A percentile compares a stretch with the other conserved stretches of the same genome.
These are phyloP conservation scores for Peromyscus attwateri DNA, from an alignment of 2,797 vertebrate genomes.

Conservation along the genomic window DNA sequence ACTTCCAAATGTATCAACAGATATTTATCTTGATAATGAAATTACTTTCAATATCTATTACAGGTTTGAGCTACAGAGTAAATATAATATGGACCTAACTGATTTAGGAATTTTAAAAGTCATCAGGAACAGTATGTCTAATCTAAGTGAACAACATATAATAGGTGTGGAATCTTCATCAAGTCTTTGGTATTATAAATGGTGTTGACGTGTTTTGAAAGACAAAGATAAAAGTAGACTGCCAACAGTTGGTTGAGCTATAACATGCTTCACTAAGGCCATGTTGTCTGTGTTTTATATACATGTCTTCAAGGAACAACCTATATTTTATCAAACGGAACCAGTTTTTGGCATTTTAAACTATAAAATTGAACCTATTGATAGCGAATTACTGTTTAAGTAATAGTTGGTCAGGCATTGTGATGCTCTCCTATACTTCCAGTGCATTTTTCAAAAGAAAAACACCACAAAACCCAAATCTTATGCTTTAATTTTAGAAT, in stretches of 20 bases:
- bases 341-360: constrained; percentile 52
- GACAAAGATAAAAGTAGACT: constrained; percentile 69
- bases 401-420: constrained; percentile 7
- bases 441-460: constrained; percentile 18
- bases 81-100: constrained; percentile 51
- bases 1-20: constrained; percentile 78
- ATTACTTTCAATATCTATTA: constrained; percentile 72
- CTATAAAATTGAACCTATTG: constrained; percentile 51
- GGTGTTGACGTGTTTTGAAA: constrained; percentile 68
- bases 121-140: constrained; percentile 45
- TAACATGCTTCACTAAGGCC: constrained; percentile 47
- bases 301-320: constrained; percentile 48
- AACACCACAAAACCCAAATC: not conserved
- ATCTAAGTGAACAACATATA: constrained; percentile 71
- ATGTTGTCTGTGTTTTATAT: not conserved
- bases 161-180: constrained; percentile 49
- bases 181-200: constrained; percentile 61
- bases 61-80: constrained; percentile 67
- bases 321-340: constrained; percentile 44
- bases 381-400: constrained; percentile 57
- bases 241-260: constrained; percentile 66
- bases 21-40: constrained; percentile 77
- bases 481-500: constrained; percentile 44
- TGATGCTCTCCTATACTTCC: constrained; percentile 28
- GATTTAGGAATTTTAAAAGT: constrained; percentile 69